Evolutionary conservation across 2,888 invertebrate species (phyloP), one percentile per base, ranked within the genome.

Genomic region (Cheilosia urbana): DNA sequence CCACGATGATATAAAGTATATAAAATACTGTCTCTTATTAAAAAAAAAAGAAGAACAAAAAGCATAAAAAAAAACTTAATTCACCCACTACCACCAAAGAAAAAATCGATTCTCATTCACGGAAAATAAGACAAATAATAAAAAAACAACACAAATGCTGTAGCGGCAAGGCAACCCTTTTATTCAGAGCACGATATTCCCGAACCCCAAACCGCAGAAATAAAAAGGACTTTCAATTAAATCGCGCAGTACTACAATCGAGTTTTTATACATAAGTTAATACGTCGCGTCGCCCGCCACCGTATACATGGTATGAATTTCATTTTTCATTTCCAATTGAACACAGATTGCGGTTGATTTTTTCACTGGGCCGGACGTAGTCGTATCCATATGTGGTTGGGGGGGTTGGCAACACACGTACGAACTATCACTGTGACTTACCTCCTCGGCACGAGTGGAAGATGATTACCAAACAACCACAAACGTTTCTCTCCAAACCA

Each of bases 401-500:
- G 6, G 55, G 34, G 24, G 49, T 2, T 11, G 51, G 15, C 17
- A 45, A n/a, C 51, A 19, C 15, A 30, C 27, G 51, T 5, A 19
- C 53, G n/a, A 21, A 51, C 17, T 21, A 17, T 17, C 9, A 19
- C 19, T 45, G 13, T 9, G 5, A 90, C 93, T 92, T 93, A 97
- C 97, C 96, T 95, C 93, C 97, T 95, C 88, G 96, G 96, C 91
- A 97, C 93, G 89, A 97, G 93, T 91, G 97, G 97, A 93, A 97
- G 94, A 93, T 96, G 96, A 94, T 96, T 96, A 92, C 97, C 97
- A 93, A 97, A 96, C 93, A 97, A 95, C 97, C 97, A 97, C 92
- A 97, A 94, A 94, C 96, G 96, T 93, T 96, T 96, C 93, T 97
- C 97, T 94, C 96, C 96, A 93, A 97, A 96, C 97, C 97, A 97